Evolutionary conservation across 2,797 vertebrate genomes (phyloP).

Genomic region (Coendou prehensilis): DNA sequence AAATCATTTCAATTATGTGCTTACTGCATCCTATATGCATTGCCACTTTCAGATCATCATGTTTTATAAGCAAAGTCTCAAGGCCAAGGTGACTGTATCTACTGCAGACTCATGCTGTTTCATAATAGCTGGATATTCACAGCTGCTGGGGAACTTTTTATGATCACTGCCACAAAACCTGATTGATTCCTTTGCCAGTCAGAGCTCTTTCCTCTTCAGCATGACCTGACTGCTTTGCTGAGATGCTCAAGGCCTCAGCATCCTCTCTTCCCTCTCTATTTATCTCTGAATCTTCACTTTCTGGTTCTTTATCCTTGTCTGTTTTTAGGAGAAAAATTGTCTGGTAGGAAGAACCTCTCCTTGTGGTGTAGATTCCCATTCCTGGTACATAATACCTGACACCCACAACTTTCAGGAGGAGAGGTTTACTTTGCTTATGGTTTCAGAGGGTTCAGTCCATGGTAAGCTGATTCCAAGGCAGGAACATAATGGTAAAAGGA

Average conservation of each 20-base stretch:
- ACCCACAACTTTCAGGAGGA: background rate
- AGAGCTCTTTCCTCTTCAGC: background rate
- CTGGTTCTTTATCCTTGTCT: background rate
- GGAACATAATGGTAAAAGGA: background rate
- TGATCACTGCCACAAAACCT: background rate
- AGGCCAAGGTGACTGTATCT: background rate
- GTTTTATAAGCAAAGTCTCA: conserved; percentile 26
- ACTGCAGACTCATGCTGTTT: background rate
- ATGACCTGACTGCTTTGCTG: background rate
- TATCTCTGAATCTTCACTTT: background rate
- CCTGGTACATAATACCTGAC: background rate
- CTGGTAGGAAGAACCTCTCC: background rate
- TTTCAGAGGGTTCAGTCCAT: background rate
- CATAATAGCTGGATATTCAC: background rate
- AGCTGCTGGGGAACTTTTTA: background rate
- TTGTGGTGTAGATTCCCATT: background rate
- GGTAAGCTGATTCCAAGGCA: background rate
- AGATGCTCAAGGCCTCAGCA: background rate
- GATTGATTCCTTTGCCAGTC: background rate
- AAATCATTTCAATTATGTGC: background rate
- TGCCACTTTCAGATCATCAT: background rate
- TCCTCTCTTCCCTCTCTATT: background rate
- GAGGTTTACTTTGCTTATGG: background rate
- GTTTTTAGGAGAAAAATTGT: background rate
- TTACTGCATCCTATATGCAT: background rate